A percentile compares a stretch with the other conserved stretches of the same genome.
These are phyloP conservation scores for Carapus acus DNA, from an alignment of 2,797 vertebrate genomes.

Conservation along the genomic window DNA sequence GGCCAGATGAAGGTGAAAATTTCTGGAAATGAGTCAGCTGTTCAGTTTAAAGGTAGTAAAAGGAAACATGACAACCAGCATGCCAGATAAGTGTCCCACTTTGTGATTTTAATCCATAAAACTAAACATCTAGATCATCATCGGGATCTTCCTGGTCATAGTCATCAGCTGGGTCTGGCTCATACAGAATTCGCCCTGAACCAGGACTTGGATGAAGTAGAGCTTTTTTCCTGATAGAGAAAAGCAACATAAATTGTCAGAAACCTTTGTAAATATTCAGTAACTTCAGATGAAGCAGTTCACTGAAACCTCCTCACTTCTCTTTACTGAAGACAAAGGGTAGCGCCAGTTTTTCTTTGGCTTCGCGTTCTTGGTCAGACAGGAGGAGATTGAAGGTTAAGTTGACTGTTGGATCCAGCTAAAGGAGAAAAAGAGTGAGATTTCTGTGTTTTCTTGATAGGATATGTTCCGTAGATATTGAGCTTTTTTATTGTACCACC, in stretches of 20 bases:
- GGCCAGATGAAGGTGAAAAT: too few species aligned
- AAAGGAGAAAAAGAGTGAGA: too few species aligned
- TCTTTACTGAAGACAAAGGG: constrained; percentile 84
- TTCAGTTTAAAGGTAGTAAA: too few species aligned
- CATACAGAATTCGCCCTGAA: constrained; percentile 72
- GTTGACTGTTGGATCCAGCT: constrained; percentile 75
- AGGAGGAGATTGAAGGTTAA: constrained; percentile 83
- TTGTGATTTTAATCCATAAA: not conserved
- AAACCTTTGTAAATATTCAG: not conserved
- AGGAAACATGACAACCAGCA: too few species aligned
- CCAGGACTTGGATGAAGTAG: constrained; percentile 66
- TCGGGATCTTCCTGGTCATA: constrained; percentile 83
- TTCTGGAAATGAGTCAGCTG: too few species aligned
- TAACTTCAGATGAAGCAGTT: not conserved
- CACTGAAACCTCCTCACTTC: constrained; percentile 64
- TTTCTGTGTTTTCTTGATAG: too few species aligned
- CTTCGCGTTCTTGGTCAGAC: constrained; percentile 73
- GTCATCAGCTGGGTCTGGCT: constrained; percentile 77
- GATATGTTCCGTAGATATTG: not conserved
- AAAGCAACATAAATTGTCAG: not conserved
- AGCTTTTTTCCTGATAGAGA: constrained; percentile 68
- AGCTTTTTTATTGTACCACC: constrained; percentile 44
- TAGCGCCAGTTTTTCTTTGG: constrained; percentile 76
- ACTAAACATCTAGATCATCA: constrained; percentile 80
- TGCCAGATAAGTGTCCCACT: too few species aligned